Conservation (phyloP, 2,888 invertebrate species). For the Erebia ligea region DNA sequence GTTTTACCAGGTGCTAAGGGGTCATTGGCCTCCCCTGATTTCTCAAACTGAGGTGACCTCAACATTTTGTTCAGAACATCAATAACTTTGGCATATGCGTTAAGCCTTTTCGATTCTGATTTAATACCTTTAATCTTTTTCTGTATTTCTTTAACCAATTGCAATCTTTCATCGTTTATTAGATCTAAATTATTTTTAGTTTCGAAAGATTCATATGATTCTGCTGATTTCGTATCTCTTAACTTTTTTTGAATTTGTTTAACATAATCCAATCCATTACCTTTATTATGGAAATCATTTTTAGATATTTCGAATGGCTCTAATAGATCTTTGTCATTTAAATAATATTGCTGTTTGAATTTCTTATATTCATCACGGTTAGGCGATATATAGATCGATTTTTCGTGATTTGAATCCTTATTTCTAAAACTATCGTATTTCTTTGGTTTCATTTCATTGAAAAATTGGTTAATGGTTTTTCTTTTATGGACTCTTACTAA, state of each 20-base stretch:
- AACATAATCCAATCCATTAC: neutral
- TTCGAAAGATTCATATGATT: neutral
- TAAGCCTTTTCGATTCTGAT: constrained; percentile 19
- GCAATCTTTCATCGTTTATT: constrained; percentile 5
- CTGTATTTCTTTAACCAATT: constrained; percentile 15
- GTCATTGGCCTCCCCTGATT: constrained; percentile 40
- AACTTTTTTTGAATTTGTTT: neutral
- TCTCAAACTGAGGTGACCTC: constrained; percentile 29
- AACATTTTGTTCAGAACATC: constrained; percentile 25
- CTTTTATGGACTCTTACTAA: constrained; percentile 39
- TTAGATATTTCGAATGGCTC: neutral
- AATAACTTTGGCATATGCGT: constrained; percentile 31
- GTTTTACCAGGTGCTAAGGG: constrained; percentile 27
- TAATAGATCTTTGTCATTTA: neutral
- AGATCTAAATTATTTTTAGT: neutral
- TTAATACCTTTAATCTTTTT: constrained; percentile 18
- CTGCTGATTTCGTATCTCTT: neutral
- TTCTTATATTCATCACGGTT: neutral
- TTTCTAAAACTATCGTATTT: neutral
- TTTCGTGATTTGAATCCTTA: neutral
- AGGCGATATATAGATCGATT: neutral
- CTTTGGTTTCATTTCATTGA: constrained; percentile 2
- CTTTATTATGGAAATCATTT: neutral
- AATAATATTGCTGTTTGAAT: neutral
- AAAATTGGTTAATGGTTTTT: constrained; percentile 22